phyloP scores from a whole-genome alignment of 2,797 vertebrate species.

The Phalanger gymnotis region DNA sequence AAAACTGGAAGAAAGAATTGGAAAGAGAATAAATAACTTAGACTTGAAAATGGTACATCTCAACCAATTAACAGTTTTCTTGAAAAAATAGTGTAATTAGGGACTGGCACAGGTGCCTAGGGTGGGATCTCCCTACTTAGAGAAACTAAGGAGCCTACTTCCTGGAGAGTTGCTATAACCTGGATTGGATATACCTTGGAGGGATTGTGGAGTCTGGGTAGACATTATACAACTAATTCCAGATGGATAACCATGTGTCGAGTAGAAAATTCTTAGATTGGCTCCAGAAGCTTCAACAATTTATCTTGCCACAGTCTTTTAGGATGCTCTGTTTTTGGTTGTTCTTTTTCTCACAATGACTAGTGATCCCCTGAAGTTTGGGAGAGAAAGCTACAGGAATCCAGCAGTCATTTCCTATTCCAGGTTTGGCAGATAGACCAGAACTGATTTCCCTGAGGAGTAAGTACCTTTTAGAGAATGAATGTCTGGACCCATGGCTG shows the following conservation, averaged over 20 bases:
- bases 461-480: neutral
- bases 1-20: neutral
- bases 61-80: neutral
- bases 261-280: neutral
- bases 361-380: neutral
- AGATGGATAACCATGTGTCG: neutral
- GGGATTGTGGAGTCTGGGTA: neutral
- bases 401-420: neutral
- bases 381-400: neutral
- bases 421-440: neutral
- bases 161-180: neutral
- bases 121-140: neutral
- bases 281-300: neutral
- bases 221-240: neutral
- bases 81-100: neutral
- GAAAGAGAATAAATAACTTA: neutral
- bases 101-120: neutral
- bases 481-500: neutral
- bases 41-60: neutral
- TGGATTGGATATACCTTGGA: neutral
- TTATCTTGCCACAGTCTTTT: neutral
- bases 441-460: neutral
- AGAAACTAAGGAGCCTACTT: neutral
- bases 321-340: neutral
- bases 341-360: neutral